Conservation (phyloP, 2,113 vertebrate species). For the Amphiprion percula region DNA sequence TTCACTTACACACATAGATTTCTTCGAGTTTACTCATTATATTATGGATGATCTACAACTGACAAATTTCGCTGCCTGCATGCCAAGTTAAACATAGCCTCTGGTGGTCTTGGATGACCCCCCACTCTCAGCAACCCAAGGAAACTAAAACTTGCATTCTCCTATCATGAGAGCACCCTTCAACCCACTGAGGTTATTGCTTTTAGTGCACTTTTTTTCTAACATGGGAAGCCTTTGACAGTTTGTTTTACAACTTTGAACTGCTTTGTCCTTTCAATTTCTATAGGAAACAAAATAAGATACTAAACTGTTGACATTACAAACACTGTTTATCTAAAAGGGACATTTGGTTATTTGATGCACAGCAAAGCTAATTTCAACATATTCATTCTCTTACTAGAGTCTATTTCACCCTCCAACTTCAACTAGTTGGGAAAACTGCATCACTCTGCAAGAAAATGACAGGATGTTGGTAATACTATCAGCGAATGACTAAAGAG, state of each 20-base stretch:
- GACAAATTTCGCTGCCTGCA: slow-evolving; percentile 37
- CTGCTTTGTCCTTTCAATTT: neutral
- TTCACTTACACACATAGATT: neutral
- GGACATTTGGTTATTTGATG: too few species aligned
- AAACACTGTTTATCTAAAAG: too few species aligned
- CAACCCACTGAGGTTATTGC: slow-evolving; percentile 40
- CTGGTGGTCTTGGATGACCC: slow-evolving; percentile 54
- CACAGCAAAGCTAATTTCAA: too few species aligned
- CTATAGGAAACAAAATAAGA: too few species aligned
- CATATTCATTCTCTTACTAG: too few species aligned
- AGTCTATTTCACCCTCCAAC: too few species aligned
- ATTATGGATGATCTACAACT: slow-evolving; percentile 23
- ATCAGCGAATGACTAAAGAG: too few species aligned
- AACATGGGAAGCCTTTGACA: slow-evolving; percentile 1
- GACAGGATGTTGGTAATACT: too few species aligned
- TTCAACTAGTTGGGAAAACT: too few species aligned
- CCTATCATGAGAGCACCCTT: slow-evolving; percentile 47
- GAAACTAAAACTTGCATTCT: slow-evolving; percentile 43
- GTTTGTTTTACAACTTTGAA: neutral
- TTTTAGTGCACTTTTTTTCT: slow-evolving; percentile 15
- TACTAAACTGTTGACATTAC: too few species aligned
- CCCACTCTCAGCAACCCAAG: slow-evolving; percentile 31
- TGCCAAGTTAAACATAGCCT: slow-evolving; percentile 63
- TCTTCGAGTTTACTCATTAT: neutral
- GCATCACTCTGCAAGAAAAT: too few species aligned